Conservation (phyloP, 30 jellyfish, hydroid and myxozoan species). For the Aurelia coerulea region DNA sequence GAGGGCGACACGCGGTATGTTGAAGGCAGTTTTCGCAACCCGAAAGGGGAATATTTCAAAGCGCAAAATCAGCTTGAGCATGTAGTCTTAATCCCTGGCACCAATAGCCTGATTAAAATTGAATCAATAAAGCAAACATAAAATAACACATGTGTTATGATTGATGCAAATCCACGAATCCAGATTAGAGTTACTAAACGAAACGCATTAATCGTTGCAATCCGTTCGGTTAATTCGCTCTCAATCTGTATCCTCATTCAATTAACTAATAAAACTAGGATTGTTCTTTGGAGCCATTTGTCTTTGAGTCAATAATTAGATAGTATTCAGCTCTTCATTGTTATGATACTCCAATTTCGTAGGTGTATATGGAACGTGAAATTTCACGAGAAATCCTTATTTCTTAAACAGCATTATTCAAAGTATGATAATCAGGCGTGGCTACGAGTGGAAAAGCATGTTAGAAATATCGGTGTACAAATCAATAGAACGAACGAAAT, state of each 20-base stretch:
- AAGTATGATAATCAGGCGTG: no score
- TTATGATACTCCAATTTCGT: no score
- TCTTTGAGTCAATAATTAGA: conserved; percentile 30
- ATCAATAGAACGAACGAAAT: no score
- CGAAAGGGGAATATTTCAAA: background rate
- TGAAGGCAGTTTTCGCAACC: background rate
- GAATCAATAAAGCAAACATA: conserved; percentile 59
- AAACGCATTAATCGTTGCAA: conserved; percentile 23
- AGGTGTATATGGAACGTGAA: no score
- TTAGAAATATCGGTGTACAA: no score
- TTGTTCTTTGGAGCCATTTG: conserved; percentile 34
- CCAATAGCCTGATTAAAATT: conserved; percentile 13
- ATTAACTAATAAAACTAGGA: conserved; percentile 29
- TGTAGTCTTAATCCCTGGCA: conserved; percentile 35
- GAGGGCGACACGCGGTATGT: conserved; percentile 15
- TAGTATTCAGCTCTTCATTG: no score
- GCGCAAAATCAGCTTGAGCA: conserved; percentile 25
- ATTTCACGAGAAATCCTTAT: background rate
- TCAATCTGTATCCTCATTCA: conserved; percentile 18
- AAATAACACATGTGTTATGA: conserved; percentile 47
- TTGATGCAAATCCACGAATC: conserved; percentile 22
- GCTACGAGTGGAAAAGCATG: no score
- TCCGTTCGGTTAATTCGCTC: conserved; percentile 7
- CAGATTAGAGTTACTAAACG: conserved; percentile 37
- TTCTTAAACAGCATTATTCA: no score